phyloP scores from a whole-genome alignment of 2,113 vertebrate genomes.

The Bostrychus sinensis region DNA sequence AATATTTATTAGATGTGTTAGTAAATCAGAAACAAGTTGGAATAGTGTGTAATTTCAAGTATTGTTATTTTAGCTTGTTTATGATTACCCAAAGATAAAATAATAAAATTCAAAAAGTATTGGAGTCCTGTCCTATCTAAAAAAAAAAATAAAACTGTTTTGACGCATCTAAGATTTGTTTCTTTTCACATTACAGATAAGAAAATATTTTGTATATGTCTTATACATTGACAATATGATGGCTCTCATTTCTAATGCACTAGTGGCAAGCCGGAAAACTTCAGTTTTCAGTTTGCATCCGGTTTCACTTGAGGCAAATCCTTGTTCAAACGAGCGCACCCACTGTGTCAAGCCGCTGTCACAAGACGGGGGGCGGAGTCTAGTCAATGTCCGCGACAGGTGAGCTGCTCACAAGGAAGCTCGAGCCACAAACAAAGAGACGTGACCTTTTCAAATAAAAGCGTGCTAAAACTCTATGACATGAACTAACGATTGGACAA shows the following conservation, averaged over 20 bases:
- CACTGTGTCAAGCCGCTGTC: slow-evolving; percentile 63
- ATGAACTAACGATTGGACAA: neutral
- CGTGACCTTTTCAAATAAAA: slow-evolving; percentile 49
- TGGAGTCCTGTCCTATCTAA: too few relatives aligned
- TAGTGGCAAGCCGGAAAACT: neutral
- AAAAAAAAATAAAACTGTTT: too few relatives aligned
- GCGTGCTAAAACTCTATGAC: neutral
- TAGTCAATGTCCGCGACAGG: slow-evolving; percentile 55
- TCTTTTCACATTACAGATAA: too few relatives aligned
- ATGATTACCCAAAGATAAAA: too few relatives aligned
- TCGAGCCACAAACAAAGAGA: slow-evolving; percentile 6
- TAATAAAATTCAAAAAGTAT: too few relatives aligned
- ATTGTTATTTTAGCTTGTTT: too few relatives aligned
- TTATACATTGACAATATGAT: too few relatives aligned
- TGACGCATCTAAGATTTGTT: too few relatives aligned
- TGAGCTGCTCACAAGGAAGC: slow-evolving; percentile 11
- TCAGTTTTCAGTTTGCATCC: slow-evolving; percentile 70
- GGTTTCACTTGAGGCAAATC: slow-evolving; percentile 66
- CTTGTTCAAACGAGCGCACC: slow-evolving; percentile 76
- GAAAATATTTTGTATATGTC: too few relatives aligned
- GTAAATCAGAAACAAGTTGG: too few relatives aligned
- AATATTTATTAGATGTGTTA: too few relatives aligned
- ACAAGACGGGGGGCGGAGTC: slow-evolving; percentile 73
- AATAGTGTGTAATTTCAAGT: too few relatives aligned
- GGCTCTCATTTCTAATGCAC: neutral